Conservation (phyloP, 2,113 vertebrate species). For the Hoplias malabaricus region DNA sequence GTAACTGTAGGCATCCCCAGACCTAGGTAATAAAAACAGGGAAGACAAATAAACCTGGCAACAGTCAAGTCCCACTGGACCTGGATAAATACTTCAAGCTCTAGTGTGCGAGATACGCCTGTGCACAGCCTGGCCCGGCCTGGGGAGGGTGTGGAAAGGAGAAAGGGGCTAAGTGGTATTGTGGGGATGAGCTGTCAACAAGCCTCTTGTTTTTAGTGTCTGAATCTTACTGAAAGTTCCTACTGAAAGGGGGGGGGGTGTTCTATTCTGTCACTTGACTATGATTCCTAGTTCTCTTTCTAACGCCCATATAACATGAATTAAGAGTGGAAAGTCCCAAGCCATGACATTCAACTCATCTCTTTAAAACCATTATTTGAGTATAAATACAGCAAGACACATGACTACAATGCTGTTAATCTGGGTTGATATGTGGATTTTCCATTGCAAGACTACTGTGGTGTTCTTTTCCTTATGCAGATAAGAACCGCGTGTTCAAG, state of each 20-base stretch:
- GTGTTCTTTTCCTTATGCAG: not conserved
- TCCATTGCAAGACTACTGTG: not conserved
- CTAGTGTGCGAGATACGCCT: not conserved
- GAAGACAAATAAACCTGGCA: not conserved
- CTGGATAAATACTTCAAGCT: not conserved
- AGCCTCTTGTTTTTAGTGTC: not conserved
- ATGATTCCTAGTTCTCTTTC: not conserved
- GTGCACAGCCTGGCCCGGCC: not conserved
- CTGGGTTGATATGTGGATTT: conserved; percentile 3
- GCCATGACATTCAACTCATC: conserved; percentile 21
- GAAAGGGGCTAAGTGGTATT: conserved; percentile 2
- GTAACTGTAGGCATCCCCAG: no score
- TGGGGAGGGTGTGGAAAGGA: not conserved
- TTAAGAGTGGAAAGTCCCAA: not conserved
- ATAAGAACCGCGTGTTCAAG: not conserved
- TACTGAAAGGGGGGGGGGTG: not conserved
- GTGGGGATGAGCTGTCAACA: conserved; percentile 18
- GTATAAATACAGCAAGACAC: conserved; percentile 24
- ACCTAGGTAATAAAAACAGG: no score
- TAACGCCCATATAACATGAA: no score
- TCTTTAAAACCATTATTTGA: conserved; percentile 15
- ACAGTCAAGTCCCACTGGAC: not conserved
- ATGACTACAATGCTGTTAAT: conserved; percentile 21
- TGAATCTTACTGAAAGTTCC: not conserved
- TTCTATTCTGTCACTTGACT: not conserved